Base-by-base conservation (phyloP, 1,140 invertebrate genomes). In the Rhysida immarginata region DNA sequence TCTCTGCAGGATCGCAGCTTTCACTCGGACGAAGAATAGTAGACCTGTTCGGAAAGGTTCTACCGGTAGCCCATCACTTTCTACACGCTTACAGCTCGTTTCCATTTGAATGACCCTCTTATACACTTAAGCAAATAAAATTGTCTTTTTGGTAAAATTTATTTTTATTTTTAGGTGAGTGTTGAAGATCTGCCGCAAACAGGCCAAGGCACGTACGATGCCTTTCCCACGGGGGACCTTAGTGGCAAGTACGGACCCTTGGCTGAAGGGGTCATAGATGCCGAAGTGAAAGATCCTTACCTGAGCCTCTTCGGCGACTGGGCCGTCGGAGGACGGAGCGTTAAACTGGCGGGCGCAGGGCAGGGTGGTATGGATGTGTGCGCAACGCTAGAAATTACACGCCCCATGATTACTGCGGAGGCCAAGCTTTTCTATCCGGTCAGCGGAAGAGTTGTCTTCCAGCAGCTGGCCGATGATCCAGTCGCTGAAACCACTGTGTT, bases 181-280 rank as follows among this genome's bases (percentile, higher is more conserved):
- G 23, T n/a, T 41, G 16, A 0, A 59, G 61, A 44, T 60, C 65
- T 5, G 14, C 53, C 16, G 2, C 63, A 78, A 81, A n/a, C n/a
- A n/a, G n/a, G 80, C 23, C 71, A 76, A 59, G 83, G 85, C 25
- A 90, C 88, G 2, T 85, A 88, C 67, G 87, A 95, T 68, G 82
- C 87, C 64, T 95, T 92, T 64, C 78, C 85, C 2, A 69, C 92
- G 14, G 89, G 90, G 0, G 91, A 96, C 70, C 69, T 97, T 2
- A 86, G 87, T 52, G 89, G 89, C 3, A 97, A 96, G 71, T 79
- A 75, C 63, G 77, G 78, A 20, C 55, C 60, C 0, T 60, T 78
- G 8, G 60, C 60, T 11, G 61, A 60, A 13, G 59, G 63, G 18
- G 59, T 62, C 1, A 59, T 69, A 3, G 58, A 56, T 14, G 62